Base-by-base conservation (phyloP, 2,888 invertebrate genomes). In the Epinotia ramella region DNA sequence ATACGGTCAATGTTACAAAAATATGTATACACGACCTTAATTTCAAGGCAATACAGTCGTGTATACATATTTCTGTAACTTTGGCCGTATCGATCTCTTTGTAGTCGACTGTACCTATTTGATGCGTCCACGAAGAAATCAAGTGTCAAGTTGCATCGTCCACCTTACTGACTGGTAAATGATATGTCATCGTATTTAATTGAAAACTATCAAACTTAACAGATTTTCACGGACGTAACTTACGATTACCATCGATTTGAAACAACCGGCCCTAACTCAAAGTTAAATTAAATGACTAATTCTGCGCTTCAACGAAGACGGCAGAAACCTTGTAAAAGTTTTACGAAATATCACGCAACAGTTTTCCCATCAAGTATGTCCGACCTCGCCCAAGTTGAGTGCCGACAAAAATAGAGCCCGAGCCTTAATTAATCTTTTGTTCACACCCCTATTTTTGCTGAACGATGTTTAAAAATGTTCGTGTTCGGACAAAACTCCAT, bases 341-440 rank as follows among this genome's bases (percentile, higher is more conserved):
- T 65, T n/a, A 65, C 67, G 40, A 20, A 57, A 67, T 68, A 57
- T 20, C 59, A 24, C 33, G 59, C 16, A 68, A 68, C 44, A 44
- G 59, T 59, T 59, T 57, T 67, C 56, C 24, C 13, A 65, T 28
- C 49, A 63, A 40, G 11, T 18, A 57, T 18, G 44, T 11, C 40
- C 28, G 13, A 7, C 68, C 68, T 1, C 67, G 20, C 68, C 57
- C 24, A 33, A 62, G n/a, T 65, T 49, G 28, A 65, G 66, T 18
- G 33, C n/a, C n/a, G 28, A 33, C 66, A 33, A 66, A 66, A n/a
- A 53, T n/a, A n/a, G 7, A 7, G 24, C 28, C 9, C 33, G 28
- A 11, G n/a, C n/a, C 53, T 56, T 66, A 53, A 66, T 56, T 53
- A 66, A 66, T 56, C 66, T 66, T 68, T 69, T 69, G 68, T 73